Percentiles rank a stretch among this genome's conserved stretches.
phyloP scores from a whole-genome alignment of 2,888 invertebrate genomes.

The Tyria jacobaeae region DNA sequence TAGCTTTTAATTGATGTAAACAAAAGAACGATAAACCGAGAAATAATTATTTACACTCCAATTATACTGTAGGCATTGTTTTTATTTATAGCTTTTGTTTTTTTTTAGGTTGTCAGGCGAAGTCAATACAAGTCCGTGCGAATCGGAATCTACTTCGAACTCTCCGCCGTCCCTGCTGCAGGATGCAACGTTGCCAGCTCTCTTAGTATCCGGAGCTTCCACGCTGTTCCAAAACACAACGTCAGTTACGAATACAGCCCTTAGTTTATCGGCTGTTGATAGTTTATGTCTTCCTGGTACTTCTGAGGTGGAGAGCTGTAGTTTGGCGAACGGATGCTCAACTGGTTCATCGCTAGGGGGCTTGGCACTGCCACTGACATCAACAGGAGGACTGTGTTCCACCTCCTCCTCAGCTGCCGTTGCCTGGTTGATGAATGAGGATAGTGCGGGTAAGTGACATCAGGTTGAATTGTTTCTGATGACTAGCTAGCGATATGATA shows the following conservation, averaged over 20 bases:
- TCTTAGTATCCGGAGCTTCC: slow-evolving; percentile 78
- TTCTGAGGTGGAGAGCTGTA: slow-evolving; percentile 72
- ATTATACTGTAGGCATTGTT: slow-evolving; percentile 21
- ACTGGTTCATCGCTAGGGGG: slow-evolving; percentile 66
- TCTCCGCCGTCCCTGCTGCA: slow-evolving; percentile 84
- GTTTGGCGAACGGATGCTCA: slow-evolving; percentile 80
- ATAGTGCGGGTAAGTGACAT: slow-evolving; percentile 75
- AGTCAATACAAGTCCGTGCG: slow-evolving; percentile 86
- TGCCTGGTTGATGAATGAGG: slow-evolving; percentile 87
- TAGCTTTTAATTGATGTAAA: slow-evolving; percentile 39
- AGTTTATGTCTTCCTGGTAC: slow-evolving; percentile 60
- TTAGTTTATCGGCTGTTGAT: slow-evolving; percentile 63
- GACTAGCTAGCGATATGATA: too few species aligned
- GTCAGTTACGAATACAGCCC: slow-evolving; percentile 61
- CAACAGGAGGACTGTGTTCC: slow-evolving; percentile 75
- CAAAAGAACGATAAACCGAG: slow-evolving; percentile 19
- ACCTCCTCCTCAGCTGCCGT: slow-evolving; percentile 81
- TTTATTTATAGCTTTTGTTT: slow-evolving; percentile 11
- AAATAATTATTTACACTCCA: slow-evolving; percentile 19
- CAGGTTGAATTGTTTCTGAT: too few species aligned
- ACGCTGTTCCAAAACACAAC: slow-evolving; percentile 78
- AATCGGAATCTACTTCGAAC: slow-evolving; percentile 88
- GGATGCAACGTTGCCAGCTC: slow-evolving; percentile 77
- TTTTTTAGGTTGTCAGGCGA: slow-evolving; percentile 77
- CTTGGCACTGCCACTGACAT: slow-evolving; percentile 76